Conservation (phyloP, 2,113 vertebrate genomes). For the Andinoacara biseriatus region DNA sequence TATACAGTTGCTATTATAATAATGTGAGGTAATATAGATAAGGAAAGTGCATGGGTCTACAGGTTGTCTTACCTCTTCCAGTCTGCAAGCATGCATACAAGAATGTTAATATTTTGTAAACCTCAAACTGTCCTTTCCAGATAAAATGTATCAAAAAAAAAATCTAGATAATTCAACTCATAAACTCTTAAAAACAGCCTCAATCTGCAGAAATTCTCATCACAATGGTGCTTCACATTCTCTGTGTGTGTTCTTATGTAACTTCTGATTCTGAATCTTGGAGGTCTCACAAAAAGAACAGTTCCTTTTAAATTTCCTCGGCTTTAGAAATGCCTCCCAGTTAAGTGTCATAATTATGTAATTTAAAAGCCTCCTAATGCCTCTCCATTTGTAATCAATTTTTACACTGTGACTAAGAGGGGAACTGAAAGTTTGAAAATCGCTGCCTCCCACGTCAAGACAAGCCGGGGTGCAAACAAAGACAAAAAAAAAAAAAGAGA, state of each 20-base stretch:
- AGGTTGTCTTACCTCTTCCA: background rate
- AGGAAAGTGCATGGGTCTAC: background rate
- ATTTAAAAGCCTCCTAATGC: constrained; percentile 56
- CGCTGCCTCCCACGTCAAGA: constrained; percentile 48
- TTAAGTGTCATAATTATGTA: constrained; percentile 58
- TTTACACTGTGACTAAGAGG: constrained; percentile 64
- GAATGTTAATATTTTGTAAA: background rate
- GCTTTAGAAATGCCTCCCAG: constrained; percentile 22
- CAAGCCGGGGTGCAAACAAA: constrained; percentile 27
- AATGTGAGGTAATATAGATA: background rate
- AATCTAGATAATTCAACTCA: no score
- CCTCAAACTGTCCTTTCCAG: background rate
- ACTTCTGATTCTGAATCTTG: background rate
- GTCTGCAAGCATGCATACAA: background rate
- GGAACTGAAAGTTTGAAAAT: constrained; percentile 57
- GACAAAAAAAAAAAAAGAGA: constrained; percentile 15
- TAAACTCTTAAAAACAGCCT: background rate
- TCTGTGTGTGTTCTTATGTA: background rate
- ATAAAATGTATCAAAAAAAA: background rate
- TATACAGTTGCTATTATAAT: background rate
- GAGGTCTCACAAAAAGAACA: constrained; percentile 33
- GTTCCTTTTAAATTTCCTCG: constrained; percentile 20
- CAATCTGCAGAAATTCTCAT: background rate
- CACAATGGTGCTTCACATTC: background rate
- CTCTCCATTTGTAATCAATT: constrained; percentile 65